A percentile compares a stretch with the other conserved stretches of the same genome.
Evolutionary conservation across 2,797 vertebrate genomes (phyloP).

Genomic region (Danio kyathit): DNA sequence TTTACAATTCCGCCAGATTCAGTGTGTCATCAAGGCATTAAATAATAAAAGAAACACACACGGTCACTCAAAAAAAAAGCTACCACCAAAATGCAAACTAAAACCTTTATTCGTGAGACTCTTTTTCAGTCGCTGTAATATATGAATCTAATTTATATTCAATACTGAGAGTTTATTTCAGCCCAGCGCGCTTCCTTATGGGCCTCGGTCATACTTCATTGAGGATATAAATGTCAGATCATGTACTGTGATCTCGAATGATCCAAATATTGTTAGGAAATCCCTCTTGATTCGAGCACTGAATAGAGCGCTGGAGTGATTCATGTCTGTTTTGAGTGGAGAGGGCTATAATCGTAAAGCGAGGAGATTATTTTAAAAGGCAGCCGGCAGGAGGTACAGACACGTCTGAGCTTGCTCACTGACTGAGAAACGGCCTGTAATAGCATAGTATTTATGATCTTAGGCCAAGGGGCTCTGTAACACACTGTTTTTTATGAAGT

Average conservation of each 20-base stretch:
- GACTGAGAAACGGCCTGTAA: constrained; percentile 53
- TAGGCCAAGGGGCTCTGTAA: constrained; percentile 32
- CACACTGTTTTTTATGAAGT: constrained; percentile 19
- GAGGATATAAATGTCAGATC: constrained; percentile 47
- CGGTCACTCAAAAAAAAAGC: background rate
- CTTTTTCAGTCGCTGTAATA: constrained; percentile 11
- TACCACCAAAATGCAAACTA: constrained; percentile 1
- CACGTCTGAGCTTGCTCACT: constrained; percentile 43
- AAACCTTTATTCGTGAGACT: constrained; percentile 2
- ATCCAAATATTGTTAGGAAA: constrained; percentile 53
- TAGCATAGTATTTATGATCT: constrained; percentile 60
- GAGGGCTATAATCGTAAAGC: constrained; percentile 51
- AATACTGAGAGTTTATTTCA: constrained; percentile 32
- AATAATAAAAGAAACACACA: constrained; percentile 3
- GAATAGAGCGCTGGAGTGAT: constrained; percentile 56
- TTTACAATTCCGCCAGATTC: background rate
- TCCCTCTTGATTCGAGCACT: constrained; percentile 51
- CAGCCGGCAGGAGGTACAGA: constrained; percentile 45
- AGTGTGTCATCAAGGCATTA: background rate
- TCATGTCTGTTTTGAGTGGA: constrained; percentile 57
- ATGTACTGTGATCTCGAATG: constrained; percentile 45
- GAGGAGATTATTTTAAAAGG: constrained; percentile 56
- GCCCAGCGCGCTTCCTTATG: constrained; percentile 7
- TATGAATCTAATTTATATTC: constrained; percentile 27
- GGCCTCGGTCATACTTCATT: constrained; percentile 32